Evolutionary conservation across 2,888 invertebrate genomes (phyloP), one percentile per base, ranked within the genome.

Genomic region (Formica aserva): DNA sequence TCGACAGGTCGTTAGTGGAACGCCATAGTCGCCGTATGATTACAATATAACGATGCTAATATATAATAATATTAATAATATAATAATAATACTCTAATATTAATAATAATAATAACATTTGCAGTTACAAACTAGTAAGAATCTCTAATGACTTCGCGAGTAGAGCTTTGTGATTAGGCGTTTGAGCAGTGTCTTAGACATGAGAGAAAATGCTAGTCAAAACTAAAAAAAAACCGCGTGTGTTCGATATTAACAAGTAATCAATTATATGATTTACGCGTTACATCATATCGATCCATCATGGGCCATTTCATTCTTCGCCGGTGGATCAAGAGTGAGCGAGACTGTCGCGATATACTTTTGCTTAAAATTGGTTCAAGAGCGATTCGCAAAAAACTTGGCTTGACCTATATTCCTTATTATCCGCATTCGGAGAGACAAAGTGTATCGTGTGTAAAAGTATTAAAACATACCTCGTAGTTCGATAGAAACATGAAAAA

Each of bases 91-190:
- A 29, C 9, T 71, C 9, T 71, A 78, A 71, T 78, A 69, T 15
- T 69, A 69, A 9, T 78, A 84, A 74, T 63, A 78, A 66, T 82
- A 85, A 85, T 89, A 88, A 88, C 88, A 90, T 78, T 88, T 87
- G 89, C 90, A 91, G 92, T 92, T 94, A 94, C 91, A 90, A 94
- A 94, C 93, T 94, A 94, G 92, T 92, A 94, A 94, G 92, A 93
- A 94, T 93, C 88, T 92, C 94, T 94, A 94, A 94, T 94, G 94
- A 94, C 94, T 94, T 94, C 92, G 94, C 91, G 94, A 93, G 91
- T 93, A 94, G 93, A 90, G 83, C 91, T 90, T 93, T 91, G 90
- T 89, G 91, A 92, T 93, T 93, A 94, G 92, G 93, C 93, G 92
- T 92, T 93, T 94, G 94, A 94, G 94, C 94, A 93, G 93, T 93